Percentiles rank a stretch among this genome's conserved stretches.
These are phyloP conservation scores for Orchesellides sinensis DNA, from an alignment of 2,888 invertebrate species.

Conservation along the genomic window DNA sequence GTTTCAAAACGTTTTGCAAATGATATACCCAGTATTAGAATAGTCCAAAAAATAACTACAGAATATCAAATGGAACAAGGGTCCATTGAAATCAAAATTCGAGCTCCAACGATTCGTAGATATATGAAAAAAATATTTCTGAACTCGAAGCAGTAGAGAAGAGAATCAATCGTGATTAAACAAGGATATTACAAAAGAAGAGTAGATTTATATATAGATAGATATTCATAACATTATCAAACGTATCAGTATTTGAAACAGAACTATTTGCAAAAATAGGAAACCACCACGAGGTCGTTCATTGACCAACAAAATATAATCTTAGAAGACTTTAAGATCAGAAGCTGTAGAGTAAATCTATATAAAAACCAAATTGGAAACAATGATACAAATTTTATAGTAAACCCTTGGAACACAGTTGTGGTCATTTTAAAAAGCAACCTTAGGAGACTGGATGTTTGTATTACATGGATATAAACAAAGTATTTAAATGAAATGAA, in stretches of 20 bases:
- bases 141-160: too few species aligned
- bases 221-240: not conserved
- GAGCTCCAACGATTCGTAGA: constrained; percentile 33
- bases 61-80: constrained; percentile 17
- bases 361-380: constrained; percentile 28
- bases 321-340: constrained; percentile 18
- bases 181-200: not conserved
- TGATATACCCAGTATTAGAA: too few species aligned
- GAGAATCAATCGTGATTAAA: not conserved
- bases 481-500: constrained; percentile 4
- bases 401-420: constrained; percentile 15
- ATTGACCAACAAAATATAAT: constrained; percentile 35
- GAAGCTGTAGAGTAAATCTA: constrained; percentile 17
- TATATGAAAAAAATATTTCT: not conserved
- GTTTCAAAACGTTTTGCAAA: too few species aligned
- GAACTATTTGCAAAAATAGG: constrained; percentile 53
- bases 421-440: constrained; percentile 20
- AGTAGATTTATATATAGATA: not conserved
- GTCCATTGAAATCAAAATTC: constrained; percentile 34
- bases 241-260: constrained; percentile 13
- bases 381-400: constrained; percentile 23
- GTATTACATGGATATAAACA: constrained; percentile 1
- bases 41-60: too few species aligned
- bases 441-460: constrained; percentile 40
- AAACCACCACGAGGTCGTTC: constrained; percentile 56